phyloP scores from a whole-genome alignment of 2,888 invertebrate species.

The Spodoptera exigua region DNA sequence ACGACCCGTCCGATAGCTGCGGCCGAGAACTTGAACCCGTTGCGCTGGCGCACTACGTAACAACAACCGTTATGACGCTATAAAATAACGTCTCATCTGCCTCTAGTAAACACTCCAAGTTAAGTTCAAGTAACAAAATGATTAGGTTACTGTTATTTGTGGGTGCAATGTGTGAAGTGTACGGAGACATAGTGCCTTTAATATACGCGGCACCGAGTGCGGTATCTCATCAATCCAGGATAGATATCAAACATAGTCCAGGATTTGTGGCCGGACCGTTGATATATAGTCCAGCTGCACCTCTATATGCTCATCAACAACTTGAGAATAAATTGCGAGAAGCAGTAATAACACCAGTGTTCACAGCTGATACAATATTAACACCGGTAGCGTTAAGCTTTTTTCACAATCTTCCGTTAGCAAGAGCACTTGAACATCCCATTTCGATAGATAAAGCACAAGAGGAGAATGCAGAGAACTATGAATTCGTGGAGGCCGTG shows the following conservation, averaged over 20 bases:
- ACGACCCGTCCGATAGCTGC: constrained; percentile 67
- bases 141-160: constrained; percentile 68
- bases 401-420: constrained; percentile 77
- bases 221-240: constrained; percentile 88
- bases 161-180: constrained; percentile 63
- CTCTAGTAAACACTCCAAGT: constrained; percentile 60
- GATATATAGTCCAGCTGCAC: constrained; percentile 71
- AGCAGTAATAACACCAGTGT: constrained; percentile 60
- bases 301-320: constrained; percentile 62
- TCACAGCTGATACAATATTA: constrained; percentile 67
- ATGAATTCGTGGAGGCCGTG: constrained; percentile 20
- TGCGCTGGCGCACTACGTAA: constrained; percentile 67
- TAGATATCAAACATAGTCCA: constrained; percentile 82
- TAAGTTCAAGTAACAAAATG: constrained; percentile 70
- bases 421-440: constrained; percentile 78
- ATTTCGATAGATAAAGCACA: constrained; percentile 71
- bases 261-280: constrained; percentile 69
- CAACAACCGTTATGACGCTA: constrained; percentile 81
- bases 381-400: constrained; percentile 77
- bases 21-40: constrained; percentile 84
- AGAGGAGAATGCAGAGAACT: constrained; percentile 52
- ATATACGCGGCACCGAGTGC: constrained; percentile 86
- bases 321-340: constrained; percentile 59
- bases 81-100: constrained; percentile 76
- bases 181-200: constrained; percentile 71